Percentiles rank a stretch among this genome's conserved stretches.
Conservation (phyloP, 2,888 invertebrate genomes). For the Brachypalpus laphriformis region DNA sequence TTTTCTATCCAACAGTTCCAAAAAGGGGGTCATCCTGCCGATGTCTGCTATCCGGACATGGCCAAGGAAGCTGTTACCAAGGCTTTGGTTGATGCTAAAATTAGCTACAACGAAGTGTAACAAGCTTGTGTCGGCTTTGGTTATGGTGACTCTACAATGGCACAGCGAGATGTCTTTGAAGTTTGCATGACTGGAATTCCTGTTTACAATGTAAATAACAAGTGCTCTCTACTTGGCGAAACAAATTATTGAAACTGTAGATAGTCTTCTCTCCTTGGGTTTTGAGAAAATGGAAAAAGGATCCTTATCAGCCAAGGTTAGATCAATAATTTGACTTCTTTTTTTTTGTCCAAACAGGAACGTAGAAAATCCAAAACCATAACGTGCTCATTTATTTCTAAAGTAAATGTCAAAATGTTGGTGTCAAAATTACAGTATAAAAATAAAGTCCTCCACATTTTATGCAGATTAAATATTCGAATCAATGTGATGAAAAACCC, state of each 20-base stretch:
- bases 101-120: conserved; percentile 90
- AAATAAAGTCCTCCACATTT: no score
- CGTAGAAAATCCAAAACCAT: no score
- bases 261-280: conserved; percentile 96
- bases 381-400: no score
- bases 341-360: no score
- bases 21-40: conserved; percentile 92
- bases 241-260: conserved; percentile 94
- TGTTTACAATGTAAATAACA: conserved; percentile 98
- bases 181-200: conserved; percentile 98
- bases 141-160: conserved; percentile 97
- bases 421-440: no score
- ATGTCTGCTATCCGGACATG: conserved; percentile 97
- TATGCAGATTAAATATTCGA: no score
- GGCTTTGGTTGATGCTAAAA: conserved; percentile 92
- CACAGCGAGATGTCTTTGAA: conserved; percentile 97
- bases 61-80: conserved; percentile 95
- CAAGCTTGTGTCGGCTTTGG: conserved; percentile 97
- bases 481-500: no score
- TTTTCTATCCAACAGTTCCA: conserved; percentile 91
- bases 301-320: conserved; percentile 89
- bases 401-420: no score
- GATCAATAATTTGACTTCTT: no score
- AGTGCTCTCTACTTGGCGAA: conserved; percentile 95
- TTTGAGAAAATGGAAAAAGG: conserved; percentile 99